Evolutionary conservation across 2,113 vertebrate genomes (phyloP).

Genomic region (Theropithecus gelada): DNA sequence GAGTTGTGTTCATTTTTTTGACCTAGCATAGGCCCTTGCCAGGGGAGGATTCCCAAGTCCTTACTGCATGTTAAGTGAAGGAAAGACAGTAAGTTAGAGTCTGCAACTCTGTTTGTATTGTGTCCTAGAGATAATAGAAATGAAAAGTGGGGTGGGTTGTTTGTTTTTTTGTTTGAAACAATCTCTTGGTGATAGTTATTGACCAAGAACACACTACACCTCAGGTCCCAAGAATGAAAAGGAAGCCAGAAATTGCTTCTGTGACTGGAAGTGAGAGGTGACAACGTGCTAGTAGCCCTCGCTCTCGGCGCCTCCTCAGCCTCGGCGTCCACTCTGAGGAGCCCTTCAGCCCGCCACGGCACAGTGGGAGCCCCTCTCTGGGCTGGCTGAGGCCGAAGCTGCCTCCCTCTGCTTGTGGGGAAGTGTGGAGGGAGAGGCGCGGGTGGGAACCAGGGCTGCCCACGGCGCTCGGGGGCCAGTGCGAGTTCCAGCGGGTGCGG

Average conservation of each 20-base stretch:
- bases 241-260: background rate
- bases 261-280: background rate
- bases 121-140: background rate
- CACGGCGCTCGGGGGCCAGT: no score
- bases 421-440: no score
- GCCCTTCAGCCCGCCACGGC: no score
- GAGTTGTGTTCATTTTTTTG: background rate
- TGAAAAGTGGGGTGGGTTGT: background rate
- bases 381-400: no score
- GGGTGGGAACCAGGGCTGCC: no score
- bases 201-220: background rate
- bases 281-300: no score
- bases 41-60: background rate
- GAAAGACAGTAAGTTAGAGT: background rate
- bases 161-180: background rate
- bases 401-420: no score
- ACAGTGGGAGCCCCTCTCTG: no score
- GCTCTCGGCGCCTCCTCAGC: no score
- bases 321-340: no score
- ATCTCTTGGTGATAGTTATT: background rate
- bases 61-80: background rate
- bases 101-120: background rate
- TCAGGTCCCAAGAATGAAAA: background rate
- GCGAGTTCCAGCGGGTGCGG: fast-evolving
- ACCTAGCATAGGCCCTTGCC: background rate